Conservation (phyloP, 2,888 invertebrate species). For the Pyrgus malvae region DNA sequence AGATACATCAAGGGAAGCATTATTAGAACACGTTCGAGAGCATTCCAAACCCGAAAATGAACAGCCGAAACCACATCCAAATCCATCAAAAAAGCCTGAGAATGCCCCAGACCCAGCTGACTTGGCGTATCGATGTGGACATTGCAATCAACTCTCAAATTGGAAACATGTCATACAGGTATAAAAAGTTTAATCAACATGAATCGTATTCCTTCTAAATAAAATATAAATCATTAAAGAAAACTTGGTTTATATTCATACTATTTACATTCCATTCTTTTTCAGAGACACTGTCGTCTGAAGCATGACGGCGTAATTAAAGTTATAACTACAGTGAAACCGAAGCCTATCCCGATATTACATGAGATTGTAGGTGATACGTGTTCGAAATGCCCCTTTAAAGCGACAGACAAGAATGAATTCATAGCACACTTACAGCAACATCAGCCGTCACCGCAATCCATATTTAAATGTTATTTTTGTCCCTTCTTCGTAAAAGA, state of each 20-base stretch:
- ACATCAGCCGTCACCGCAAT: conserved; percentile 85
- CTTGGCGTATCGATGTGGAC: conserved; percentile 86
- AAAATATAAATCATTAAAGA: not conserved
- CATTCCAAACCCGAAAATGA: conserved; percentile 57
- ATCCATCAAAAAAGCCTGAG: conserved; percentile 54
- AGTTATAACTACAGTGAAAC: conserved; percentile 81
- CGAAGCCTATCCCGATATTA: conserved; percentile 57
- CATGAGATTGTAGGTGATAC: conserved; percentile 56
- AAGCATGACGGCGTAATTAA: conserved; percentile 89
- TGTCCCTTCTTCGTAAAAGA: conserved; percentile 90
- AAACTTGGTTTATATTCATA: no score
- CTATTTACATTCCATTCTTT: conserved; percentile 31
- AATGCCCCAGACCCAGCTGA: conserved; percentile 67
- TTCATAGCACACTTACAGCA: conserved; percentile 85
- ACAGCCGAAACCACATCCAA: conserved; percentile 39
- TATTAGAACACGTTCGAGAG: conserved; percentile 72
- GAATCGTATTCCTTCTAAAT: not conserved
- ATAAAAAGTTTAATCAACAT: no score
- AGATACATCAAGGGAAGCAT: conserved; percentile 72
- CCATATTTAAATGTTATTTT: conserved; percentile 89
- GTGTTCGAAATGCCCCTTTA: conserved; percentile 89
- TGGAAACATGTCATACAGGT: conserved; percentile 94
- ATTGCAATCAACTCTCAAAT: conserved; percentile 91
- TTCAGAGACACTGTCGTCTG: conserved; percentile 89
- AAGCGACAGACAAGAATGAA: conserved; percentile 79